These are phyloP conservation scores for Pammene aurita DNA, from an alignment of 2,888 invertebrate species.

Conservation along the genomic window DNA sequence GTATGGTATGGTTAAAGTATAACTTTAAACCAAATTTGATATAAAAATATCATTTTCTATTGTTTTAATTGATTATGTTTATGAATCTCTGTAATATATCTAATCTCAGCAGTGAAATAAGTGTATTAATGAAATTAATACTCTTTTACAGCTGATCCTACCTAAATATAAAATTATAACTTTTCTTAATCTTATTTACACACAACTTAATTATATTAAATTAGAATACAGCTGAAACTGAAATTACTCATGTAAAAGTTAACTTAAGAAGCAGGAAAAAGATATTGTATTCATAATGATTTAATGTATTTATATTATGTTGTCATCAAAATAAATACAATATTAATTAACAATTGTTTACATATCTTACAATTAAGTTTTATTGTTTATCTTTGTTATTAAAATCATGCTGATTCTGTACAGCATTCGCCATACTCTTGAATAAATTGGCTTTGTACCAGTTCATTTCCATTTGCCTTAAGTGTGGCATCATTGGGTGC, in stretches of 20 bases:
- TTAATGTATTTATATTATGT: slow-evolving; percentile 9
- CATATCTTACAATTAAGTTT: slow-evolving; percentile 32
- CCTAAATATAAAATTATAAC: slow-evolving; percentile 19
- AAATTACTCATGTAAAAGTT: neutral
- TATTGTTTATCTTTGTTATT: slow-evolving; percentile 71
- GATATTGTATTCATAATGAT: neutral
- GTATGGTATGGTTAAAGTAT: slow-evolving; percentile 7
- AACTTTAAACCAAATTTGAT: slow-evolving; percentile 19
- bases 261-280: neutral
- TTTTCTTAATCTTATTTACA: slow-evolving; percentile 20
- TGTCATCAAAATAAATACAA: slow-evolving; percentile 41
- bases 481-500: slow-evolving; percentile 54
- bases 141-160: neutral
- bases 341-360: slow-evolving; percentile 20
- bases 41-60: slow-evolving; percentile 32
- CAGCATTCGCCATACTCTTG: slow-evolving; percentile 73
- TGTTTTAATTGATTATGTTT: slow-evolving; percentile 14
- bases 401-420: slow-evolving; percentile 69
- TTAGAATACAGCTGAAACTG: neutral
- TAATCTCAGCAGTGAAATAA: neutral
- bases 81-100: slow-evolving; percentile 18
- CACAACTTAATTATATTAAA: slow-evolving; percentile 10
- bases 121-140: slow-evolving; percentile 6
- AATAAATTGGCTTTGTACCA: slow-evolving; percentile 73
- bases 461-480: slow-evolving; percentile 73